These are phyloP conservation scores for Umimayanthus chanpuru DNA, from an alignment of 92 coral and sea anemone species.

Conservation along the genomic window DNA sequence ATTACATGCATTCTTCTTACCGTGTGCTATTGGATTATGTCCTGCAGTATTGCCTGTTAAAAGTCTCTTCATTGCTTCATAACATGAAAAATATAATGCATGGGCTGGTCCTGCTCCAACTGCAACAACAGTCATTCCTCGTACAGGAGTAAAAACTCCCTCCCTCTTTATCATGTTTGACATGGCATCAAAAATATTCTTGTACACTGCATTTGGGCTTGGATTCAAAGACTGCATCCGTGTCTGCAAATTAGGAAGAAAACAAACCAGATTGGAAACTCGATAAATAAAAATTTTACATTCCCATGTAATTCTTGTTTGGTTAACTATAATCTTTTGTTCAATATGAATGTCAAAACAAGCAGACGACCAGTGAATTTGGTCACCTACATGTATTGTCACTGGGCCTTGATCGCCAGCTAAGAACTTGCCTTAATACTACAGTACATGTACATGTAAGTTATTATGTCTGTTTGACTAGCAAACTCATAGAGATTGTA, in stretches of 20 bases:
- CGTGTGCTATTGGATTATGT: constrained; percentile 59
- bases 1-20: constrained; percentile 27
- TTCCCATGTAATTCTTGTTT: no score
- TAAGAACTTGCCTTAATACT: no score
- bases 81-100: constrained; percentile 86
- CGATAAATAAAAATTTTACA: no score
- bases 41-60: constrained; percentile 52
- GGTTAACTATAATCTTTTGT: no score
- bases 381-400: no score
- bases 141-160: constrained; percentile 83
- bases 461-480: no score
- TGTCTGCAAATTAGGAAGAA: constrained; percentile 64
- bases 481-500: no score
- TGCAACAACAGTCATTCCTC: constrained; percentile 91
- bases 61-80: constrained; percentile 82
- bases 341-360: no score
- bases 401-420: no score
- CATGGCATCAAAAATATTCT: constrained; percentile 77
- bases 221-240: constrained; percentile 97
- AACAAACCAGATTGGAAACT: background rate
- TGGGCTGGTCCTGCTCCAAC: constrained; percentile 98
- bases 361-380: no score
- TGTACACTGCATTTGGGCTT: constrained; percentile 89
- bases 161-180: constrained; percentile 79
- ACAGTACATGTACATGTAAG: no score